Conservation (phyloP, 1,140 invertebrate genomes). For the Cardiocondyla obscurior region DNA sequence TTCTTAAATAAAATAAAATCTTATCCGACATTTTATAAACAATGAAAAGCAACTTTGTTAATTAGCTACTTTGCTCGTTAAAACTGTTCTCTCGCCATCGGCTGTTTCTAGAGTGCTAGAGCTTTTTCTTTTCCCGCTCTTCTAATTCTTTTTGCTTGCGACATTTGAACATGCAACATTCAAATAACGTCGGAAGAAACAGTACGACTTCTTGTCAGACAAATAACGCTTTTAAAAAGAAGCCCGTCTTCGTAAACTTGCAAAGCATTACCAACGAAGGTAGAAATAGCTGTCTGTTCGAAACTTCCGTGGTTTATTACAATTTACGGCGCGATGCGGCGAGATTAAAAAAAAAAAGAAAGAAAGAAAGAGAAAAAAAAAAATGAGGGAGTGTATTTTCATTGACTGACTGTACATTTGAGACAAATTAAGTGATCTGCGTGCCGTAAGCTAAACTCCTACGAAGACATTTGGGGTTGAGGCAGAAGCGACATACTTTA, state of each 20-base stretch:
- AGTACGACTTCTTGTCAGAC: neutral
- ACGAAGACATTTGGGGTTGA: neutral
- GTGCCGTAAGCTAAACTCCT: neutral
- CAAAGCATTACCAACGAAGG: slow-evolving; percentile 41
- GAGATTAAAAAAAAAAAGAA: neutral
- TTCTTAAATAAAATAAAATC: neutral
- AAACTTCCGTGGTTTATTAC: slow-evolving; percentile 48
- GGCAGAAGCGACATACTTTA: neutral
- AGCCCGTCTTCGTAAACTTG: slow-evolving; percentile 46
- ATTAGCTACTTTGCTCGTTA: neutral
- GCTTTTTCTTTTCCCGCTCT: neutral
- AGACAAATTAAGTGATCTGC: slow-evolving; percentile 38
- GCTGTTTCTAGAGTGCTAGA: neutral
- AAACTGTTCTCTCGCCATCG: neutral
- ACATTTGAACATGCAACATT: neutral
- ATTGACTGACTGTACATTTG: slow-evolving; percentile 14
- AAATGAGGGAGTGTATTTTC: neutral
- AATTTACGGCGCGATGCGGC: neutral
- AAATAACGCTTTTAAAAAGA: slow-evolving; percentile 1
- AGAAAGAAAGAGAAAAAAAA: neutral
- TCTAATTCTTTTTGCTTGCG: neutral
- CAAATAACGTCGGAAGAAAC: neutral
- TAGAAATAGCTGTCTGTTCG: slow-evolving; percentile 49
- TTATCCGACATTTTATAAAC: neutral
- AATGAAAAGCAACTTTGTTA: neutral